Percentiles rank a stretch among this genome's conserved stretches.
phyloP scores from a whole-genome alignment of 2,113 vertebrate species.

The Benitochromis conjunctus region DNA sequence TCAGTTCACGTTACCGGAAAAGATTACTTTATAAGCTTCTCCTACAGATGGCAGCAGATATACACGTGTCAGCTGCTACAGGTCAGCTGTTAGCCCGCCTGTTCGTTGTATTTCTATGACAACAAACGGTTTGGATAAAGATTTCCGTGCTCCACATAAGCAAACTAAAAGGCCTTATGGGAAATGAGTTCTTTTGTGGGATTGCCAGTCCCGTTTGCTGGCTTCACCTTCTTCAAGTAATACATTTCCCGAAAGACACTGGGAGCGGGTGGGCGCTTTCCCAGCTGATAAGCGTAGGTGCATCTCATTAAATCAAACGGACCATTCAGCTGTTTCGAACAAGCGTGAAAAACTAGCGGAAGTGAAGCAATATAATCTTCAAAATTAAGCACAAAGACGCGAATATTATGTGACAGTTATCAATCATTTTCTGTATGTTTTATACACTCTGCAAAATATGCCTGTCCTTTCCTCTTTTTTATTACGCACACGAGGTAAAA shows the following conservation, averaged over 20 bases:
- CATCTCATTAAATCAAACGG: neutral
- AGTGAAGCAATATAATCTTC: neutral
- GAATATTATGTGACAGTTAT: neutral
- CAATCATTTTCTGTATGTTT: rapidly evolving
- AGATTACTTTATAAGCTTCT: neutral
- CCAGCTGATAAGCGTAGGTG: constrained; percentile 26
- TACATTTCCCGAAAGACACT: constrained; percentile 39
- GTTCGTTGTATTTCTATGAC: constrained; percentile 2
- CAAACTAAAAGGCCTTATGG: constrained; percentile 40
- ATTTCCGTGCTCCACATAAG: constrained; percentile 71
- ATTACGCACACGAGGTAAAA: neutral
- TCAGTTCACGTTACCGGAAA: neutral
- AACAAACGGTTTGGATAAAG: neutral
- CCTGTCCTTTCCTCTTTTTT: neutral
- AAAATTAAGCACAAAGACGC: neutral
- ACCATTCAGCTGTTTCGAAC: constrained; percentile 36
- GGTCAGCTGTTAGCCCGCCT: neutral
- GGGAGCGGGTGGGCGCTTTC: neutral
- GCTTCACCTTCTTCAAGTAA: neutral
- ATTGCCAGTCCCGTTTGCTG: neutral
- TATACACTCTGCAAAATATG: rapidly evolving
- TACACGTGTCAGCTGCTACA: neutral
- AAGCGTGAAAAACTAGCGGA: constrained; percentile 2
- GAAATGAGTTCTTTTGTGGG: constrained; percentile 27
- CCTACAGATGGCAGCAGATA: constrained; percentile 56